A percentile compares a stretch with the other conserved stretches of the same genome.
These are phyloP conservation scores for Lucinisca nassula DNA, from an alignment of 2,888 invertebrate species.

Conservation along the genomic window DNA sequence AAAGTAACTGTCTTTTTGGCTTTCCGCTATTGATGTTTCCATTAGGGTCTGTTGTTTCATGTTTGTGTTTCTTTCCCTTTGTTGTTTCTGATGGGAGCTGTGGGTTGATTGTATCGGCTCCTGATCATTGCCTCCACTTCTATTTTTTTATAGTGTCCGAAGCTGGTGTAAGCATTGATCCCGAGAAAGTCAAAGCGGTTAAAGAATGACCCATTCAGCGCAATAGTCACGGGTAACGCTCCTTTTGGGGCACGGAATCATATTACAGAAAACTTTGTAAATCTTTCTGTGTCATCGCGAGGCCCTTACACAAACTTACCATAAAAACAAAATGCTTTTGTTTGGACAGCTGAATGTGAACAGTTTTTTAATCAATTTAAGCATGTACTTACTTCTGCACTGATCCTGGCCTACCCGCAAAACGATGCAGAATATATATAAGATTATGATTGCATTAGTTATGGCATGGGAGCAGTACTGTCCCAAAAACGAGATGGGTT, in stretches of 20 bases:
- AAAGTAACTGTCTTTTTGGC: too few relatives aligned
- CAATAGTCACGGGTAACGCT: background rate
- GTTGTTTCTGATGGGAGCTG: too few relatives aligned
- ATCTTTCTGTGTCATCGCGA: background rate
- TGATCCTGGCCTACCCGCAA: background rate
- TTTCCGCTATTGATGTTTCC: too few relatives aligned
- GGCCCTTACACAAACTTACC: background rate
- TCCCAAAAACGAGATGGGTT: too few relatives aligned
- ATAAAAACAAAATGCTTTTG: background rate
- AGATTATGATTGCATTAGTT: background rate
- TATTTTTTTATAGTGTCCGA: conserved; percentile 51
- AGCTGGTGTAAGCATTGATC: conserved; percentile 49
- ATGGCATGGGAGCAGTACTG: too few relatives aligned
- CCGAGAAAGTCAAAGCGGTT: conserved; percentile 45
- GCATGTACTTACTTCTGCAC: background rate
- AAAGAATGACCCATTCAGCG: background rate
- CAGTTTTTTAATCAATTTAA: background rate
- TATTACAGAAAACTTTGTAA: conserved; percentile 11
- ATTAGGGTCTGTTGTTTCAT: too few relatives aligned
- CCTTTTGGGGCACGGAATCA: background rate
- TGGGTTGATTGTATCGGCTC: too few relatives aligned
- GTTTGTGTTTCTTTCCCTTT: too few relatives aligned
- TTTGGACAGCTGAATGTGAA: background rate
- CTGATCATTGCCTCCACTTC: too few relatives aligned
- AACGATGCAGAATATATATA: background rate